Conservation (phyloP, 2,797 vertebrate species). For the Chloroceryle inda region DNA sequence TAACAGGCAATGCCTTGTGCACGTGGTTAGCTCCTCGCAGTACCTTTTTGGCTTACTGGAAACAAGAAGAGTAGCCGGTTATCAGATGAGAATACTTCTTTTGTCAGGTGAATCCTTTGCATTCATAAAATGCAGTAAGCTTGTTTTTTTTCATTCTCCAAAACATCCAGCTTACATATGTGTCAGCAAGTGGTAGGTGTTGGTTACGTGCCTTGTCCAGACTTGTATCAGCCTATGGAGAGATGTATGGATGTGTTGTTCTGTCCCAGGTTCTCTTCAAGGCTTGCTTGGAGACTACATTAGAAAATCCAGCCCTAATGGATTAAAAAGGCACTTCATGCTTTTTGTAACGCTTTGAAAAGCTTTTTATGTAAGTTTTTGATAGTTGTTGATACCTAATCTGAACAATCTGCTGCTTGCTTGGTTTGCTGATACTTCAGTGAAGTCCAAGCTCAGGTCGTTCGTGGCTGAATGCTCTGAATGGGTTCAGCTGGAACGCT, state of each 20-base stretch:
- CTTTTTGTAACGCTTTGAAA: neutral
- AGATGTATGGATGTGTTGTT: fast-evolving
- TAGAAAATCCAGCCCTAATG: neutral
- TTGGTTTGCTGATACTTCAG: neutral
- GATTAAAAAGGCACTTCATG: neutral
- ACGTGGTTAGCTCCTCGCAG: neutral
- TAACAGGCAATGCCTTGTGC: neutral
- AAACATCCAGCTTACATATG: neutral
- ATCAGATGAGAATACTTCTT: neutral
- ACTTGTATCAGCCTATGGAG: neutral
- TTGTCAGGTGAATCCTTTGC: neutral
- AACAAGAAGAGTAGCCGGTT: neutral
- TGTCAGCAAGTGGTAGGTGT: neutral
- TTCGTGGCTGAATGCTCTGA: neutral
- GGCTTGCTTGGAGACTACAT: neutral
- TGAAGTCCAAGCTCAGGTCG: neutral
- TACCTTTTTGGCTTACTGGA: neutral
- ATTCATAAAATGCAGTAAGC: neutral
- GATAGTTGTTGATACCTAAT: neutral
- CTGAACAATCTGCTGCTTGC: neutral
- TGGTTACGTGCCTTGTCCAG: neutral
- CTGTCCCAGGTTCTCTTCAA: neutral
- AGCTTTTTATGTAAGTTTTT: neutral
- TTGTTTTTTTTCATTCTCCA: neutral
- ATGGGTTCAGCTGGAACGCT: neutral